A percentile compares a stretch with the other conserved stretches of the same genome.
phyloP scores from a whole-genome alignment of 2,888 invertebrate genomes.

The Galeruca laticollis region DNA sequence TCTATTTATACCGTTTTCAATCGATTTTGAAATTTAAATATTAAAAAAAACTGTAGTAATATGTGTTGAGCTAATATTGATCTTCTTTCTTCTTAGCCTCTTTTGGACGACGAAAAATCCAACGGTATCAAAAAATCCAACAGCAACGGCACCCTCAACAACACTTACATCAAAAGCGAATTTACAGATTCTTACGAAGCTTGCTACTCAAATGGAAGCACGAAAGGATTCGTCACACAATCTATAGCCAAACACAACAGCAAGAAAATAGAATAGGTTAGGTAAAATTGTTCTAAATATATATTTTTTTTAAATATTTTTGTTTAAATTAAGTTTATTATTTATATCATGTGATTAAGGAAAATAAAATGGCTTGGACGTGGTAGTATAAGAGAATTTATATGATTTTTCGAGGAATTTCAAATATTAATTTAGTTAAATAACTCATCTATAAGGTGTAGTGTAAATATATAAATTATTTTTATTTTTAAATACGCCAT shows the following conservation, averaged over 20 bases:
- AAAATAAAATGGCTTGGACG: background rate
- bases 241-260: conserved; percentile 54
- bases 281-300: background rate
- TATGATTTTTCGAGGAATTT: background rate
- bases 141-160: conserved; percentile 62
- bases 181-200: conserved; percentile 72
- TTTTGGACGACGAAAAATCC: conserved; percentile 68
- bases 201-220: conserved; percentile 74
- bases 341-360: background rate
- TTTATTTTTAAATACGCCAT: background rate
- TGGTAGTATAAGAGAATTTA: background rate
- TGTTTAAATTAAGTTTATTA: conserved; percentile 4
- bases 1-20: too few species aligned
- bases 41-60: too few species aligned
- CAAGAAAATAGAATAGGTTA: conserved; percentile 55
- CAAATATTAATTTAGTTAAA: background rate
- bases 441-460: too few species aligned
- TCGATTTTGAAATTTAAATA: too few species aligned
- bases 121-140: conserved; percentile 62
- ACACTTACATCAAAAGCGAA: conserved; percentile 69
- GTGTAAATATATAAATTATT: background rate
- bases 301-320: conserved; percentile 6
- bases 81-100: conserved; percentile 70
- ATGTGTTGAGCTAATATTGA: too few species aligned
- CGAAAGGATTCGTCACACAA: conserved; percentile 72